These are phyloP conservation scores for Leptinotarsa rubiginosa DNA, from an alignment of 2,888 invertebrate species.

Conservation along the genomic window DNA sequence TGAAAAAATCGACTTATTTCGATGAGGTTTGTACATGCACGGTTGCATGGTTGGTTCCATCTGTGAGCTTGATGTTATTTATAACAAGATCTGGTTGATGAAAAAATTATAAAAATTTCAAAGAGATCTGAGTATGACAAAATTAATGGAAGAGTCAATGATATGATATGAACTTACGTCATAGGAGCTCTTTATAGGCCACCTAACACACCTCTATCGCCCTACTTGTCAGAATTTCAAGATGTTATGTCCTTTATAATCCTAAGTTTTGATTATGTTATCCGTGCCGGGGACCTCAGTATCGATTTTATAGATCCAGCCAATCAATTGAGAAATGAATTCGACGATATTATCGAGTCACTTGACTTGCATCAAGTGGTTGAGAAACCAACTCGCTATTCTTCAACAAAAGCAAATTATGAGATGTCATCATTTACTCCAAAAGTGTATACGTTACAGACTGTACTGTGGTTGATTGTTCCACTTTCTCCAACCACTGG, in stretches of 20 bases:
- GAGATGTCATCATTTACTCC: background rate
- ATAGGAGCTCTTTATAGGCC: background rate
- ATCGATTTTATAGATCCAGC: background rate
- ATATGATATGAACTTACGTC: too few relatives aligned
- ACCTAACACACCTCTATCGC: background rate
- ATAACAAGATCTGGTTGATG: too few relatives aligned
- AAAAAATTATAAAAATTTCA: too few relatives aligned
- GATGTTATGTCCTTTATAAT: background rate
- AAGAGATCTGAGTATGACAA: too few relatives aligned
- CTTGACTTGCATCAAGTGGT: background rate
- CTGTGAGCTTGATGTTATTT: too few relatives aligned
- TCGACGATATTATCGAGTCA: background rate
- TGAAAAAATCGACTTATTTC: too few relatives aligned
- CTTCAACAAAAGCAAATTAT: background rate
- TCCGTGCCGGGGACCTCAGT: background rate
- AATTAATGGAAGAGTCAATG: too few relatives aligned
- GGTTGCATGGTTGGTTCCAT: too few relatives aligned
- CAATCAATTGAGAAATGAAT: background rate
- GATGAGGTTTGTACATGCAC: too few relatives aligned
- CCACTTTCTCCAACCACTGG: background rate
- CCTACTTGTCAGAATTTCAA: background rate
- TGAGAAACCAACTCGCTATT: background rate
- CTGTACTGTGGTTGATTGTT: too few relatives aligned
- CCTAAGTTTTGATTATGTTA: background rate
- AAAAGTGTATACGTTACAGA: background rate